Conservation (phyloP, 2,888 invertebrate genomes). For the Tipula unca region DNA sequence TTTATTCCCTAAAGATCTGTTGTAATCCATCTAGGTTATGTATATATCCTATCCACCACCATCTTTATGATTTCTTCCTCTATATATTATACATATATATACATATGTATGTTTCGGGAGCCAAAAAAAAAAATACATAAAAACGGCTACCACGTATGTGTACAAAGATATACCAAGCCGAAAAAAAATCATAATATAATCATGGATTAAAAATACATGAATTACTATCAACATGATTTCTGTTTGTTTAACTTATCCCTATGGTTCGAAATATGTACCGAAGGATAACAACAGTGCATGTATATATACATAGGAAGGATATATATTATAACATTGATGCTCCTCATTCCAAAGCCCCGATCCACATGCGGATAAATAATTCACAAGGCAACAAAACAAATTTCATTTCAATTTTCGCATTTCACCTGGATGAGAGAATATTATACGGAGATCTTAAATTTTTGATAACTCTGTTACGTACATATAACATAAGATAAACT, state of each 20-base stretch:
- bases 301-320: neutral
- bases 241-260: constrained; percentile 14
- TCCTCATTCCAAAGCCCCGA: neutral
- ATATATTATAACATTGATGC: neutral
- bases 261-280: neutral
- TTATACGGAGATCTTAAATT: neutral
- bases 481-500: neutral
- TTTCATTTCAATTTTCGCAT: constrained; percentile 2
- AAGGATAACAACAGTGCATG: neutral
- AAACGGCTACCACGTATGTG: constrained; percentile 3
- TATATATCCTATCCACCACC: neutral
- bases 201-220: constrained; percentile 14
- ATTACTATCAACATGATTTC: constrained; percentile 8
- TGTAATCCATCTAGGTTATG: constrained; percentile 14
- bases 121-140: neutral
- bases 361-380: neutral
- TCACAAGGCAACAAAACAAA: neutral
- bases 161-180: neutral
- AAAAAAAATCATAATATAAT: constrained; percentile 3
- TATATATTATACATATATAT: neutral
- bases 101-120: neutral
- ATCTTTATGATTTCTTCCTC: neutral
- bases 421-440: neutral
- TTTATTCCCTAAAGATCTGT: neutral
- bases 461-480: neutral